Evolutionary conservation across 1,140 invertebrate species (phyloP).

Genomic region (Caenorhabditis remanei): DNA sequence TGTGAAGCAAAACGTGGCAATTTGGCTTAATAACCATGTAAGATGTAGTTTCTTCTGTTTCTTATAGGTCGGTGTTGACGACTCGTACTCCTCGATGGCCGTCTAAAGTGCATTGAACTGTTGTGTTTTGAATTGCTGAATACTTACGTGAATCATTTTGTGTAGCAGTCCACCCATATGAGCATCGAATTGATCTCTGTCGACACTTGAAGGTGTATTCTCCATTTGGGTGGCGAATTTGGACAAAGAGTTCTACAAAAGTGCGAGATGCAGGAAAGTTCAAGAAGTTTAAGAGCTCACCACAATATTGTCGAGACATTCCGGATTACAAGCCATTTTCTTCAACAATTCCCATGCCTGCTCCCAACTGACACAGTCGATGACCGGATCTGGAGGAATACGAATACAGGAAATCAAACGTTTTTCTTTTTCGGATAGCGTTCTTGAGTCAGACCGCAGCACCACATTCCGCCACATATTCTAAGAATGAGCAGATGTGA

Average conservation of each 20-base stretch:
- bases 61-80: conserved; percentile 72
- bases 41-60: conserved; percentile 68
- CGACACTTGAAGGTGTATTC: conserved; percentile 64
- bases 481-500: background rate
- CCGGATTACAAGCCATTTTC: conserved; percentile 82
- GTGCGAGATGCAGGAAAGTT: background rate
- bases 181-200: conserved; percentile 74
- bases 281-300: conserved; percentile 68
- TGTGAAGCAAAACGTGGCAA: conserved; percentile 76
- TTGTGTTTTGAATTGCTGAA: background rate
- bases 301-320: conserved; percentile 81
- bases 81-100: conserved; percentile 73
- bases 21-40: conserved; percentile 66
- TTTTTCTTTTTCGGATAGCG: conserved; percentile 32
- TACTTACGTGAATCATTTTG: conserved; percentile 70
- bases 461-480: conserved; percentile 48
- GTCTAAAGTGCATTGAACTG: conserved; percentile 64
- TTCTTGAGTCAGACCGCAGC: background rate
- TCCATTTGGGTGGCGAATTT: conserved; percentile 74
- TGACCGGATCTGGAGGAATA: conserved; percentile 67
- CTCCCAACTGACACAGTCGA: conserved; percentile 76
- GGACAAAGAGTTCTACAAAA: conserved; percentile 64
- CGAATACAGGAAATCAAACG: conserved; percentile 9
- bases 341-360: conserved; percentile 77
- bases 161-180: conserved; percentile 76